Percentiles rank a stretch among this genome's conserved stretches.
phyloP scores from a whole-genome alignment of 2,888 invertebrate genomes.

The Dysmachus trigonus region DNA sequence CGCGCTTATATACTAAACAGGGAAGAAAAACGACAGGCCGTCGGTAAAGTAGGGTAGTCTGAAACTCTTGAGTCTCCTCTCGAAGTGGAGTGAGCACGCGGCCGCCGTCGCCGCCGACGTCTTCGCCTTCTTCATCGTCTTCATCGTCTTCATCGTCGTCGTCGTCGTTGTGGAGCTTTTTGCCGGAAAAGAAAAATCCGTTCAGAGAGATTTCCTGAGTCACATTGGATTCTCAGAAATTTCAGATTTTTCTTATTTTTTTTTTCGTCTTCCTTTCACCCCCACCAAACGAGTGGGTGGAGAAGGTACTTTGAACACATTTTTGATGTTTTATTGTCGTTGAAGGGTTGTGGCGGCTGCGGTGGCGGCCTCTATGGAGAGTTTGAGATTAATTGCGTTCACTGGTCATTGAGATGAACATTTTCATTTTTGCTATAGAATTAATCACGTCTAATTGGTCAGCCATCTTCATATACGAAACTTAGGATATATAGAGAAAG shows the following conservation, averaged over 20 bases:
- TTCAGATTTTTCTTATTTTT: not conserved
- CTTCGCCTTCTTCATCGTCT: no score
- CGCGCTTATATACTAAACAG: not conserved
- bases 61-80: not conserved
- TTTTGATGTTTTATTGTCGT: not conserved
- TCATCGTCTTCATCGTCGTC: not conserved
- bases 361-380: not conserved
- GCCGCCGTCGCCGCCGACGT: not conserved
- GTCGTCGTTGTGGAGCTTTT: conserved; percentile 3
- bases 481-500: not conserved
- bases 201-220: conserved; percentile 17
- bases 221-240: conserved; percentile 11
- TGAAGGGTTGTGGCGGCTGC: not conserved
- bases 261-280: not conserved
- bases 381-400: not conserved
- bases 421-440: not conserved
- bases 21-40: not conserved
- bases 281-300: not conserved
- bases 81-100: not conserved
- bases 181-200: conserved; percentile 9
- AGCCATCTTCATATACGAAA: not conserved
- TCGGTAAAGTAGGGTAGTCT: not conserved
- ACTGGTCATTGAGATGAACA: not conserved
- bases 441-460: not conserved
- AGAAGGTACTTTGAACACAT: not conserved